phyloP scores from a whole-genome alignment of 2,113 vertebrate species.

The Tetrao urogallus region DNA sequence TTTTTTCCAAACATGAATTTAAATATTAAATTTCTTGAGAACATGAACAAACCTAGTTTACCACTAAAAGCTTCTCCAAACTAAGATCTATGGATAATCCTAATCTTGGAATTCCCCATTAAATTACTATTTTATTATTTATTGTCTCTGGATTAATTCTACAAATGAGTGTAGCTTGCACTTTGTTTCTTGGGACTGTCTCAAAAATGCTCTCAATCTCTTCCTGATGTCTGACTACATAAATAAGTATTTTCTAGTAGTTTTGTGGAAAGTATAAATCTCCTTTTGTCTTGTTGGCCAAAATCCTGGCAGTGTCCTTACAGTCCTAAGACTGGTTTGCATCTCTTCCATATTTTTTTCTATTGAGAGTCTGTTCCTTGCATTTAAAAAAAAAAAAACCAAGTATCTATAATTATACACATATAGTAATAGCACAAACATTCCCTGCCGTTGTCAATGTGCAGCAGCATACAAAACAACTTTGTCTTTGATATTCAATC shows the following conservation, averaged over 20 bases:
- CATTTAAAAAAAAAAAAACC: not conserved
- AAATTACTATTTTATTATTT: not conserved
- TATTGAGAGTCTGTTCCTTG: not conserved
- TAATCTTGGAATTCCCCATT: not conserved
- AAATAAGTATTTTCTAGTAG: not conserved
- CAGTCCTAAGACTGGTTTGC: not conserved
- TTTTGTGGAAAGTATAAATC: not conserved
- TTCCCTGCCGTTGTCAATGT: not conserved
- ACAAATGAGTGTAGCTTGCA: not conserved
- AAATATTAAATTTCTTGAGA: not conserved
- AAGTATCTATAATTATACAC: not conserved
- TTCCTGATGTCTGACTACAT: not conserved
- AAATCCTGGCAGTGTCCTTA: not conserved
- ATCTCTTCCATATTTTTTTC: not conserved
- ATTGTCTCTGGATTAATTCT: not conserved
- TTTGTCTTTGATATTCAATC: not conserved
- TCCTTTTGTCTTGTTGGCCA: not conserved
- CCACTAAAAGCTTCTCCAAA: not conserved
- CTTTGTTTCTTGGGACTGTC: not conserved
- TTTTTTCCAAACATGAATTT: not conserved
- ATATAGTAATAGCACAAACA: not conserved
- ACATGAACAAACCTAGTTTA: not conserved
- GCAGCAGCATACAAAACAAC: not conserved
- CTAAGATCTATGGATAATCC: not conserved
- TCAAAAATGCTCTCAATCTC: not conserved